A percentile compares a stretch with the other conserved stretches of the same genome.
phyloP scores from a whole-genome alignment of 2,797 vertebrate genomes.

The Mormyrus hasselquistii region DNA sequence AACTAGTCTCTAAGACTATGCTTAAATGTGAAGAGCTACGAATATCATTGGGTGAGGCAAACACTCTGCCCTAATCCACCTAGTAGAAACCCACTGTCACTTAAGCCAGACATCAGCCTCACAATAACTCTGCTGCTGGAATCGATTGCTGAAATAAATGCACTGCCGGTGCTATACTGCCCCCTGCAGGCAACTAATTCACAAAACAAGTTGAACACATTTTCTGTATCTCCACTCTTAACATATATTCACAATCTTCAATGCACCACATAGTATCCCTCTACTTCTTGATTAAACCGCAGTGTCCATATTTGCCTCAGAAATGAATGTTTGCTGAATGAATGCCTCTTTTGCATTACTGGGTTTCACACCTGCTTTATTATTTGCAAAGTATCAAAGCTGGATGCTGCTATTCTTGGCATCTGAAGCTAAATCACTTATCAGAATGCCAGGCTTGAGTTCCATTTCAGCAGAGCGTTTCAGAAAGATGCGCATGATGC shows the following conservation, averaged over 20 bases:
- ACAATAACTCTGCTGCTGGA: not conserved
- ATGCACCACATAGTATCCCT: not conserved
- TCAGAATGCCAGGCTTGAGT: not conserved
- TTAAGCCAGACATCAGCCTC: not conserved
- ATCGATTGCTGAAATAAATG: not conserved
- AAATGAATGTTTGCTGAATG: not conserved
- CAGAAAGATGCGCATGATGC: not conserved
- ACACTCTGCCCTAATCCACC: not conserved
- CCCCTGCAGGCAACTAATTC: not conserved
- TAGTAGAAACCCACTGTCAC: not conserved
- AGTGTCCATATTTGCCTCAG: not conserved
- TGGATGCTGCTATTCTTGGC: not conserved
- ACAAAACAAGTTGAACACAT: not conserved
- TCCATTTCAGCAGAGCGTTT: not conserved
- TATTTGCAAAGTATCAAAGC: not conserved
- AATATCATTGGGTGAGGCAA: not conserved
- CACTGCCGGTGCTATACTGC: not conserved
- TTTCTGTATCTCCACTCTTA: not conserved
- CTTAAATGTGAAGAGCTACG: not conserved
- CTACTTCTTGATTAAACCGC: not conserved
- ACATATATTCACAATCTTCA: not conserved
- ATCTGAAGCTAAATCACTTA: not conserved
- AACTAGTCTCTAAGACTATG: not conserved
- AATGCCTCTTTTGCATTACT: not conserved
- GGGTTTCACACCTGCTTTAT: not conserved